These are phyloP conservation scores for Epinephelus moara DNA, from an alignment of 2,113 vertebrate genomes.

Conservation along the genomic window DNA sequence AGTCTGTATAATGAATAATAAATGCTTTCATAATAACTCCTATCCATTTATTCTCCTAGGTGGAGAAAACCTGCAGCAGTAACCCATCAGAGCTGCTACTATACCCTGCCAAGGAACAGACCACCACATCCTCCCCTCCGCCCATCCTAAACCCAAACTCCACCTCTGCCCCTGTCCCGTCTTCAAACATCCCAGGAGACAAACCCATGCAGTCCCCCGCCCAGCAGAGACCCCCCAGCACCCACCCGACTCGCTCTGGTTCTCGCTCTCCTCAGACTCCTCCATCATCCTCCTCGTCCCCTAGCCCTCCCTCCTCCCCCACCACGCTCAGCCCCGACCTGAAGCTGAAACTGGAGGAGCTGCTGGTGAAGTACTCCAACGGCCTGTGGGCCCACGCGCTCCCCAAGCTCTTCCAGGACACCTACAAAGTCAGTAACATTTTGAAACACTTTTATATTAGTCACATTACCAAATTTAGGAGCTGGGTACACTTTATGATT, in stretches of 20 bases:
- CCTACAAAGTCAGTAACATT: conserved; percentile 82
- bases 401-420: conserved; percentile 93
- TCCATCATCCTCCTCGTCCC: conserved; percentile 51
- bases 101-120: conserved; percentile 87
- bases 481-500: neutral
- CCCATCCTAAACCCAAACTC: conserved; percentile 26
- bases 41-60: conserved; percentile 74
- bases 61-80: conserved; percentile 90
- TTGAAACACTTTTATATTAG: neutral
- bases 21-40: neutral
- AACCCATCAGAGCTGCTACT: conserved; percentile 88
- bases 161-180: neutral
- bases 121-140: conserved; percentile 30
- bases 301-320: conserved; percentile 69
- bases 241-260: conserved; percentile 42
- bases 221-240: conserved; percentile 47
- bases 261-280: conserved; percentile 60
- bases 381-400: conserved; percentile 96
- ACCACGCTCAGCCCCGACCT: conserved; percentile 81
- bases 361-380: conserved; percentile 91
- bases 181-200: conserved; percentile 28
- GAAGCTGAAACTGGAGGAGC: conserved; percentile 89
- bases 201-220: conserved; percentile 40
- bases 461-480: neutral
- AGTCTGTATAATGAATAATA: too few relatives aligned